Conservation (phyloP, 2,113 vertebrate genomes). For the Chloebia gouldiae region DNA sequence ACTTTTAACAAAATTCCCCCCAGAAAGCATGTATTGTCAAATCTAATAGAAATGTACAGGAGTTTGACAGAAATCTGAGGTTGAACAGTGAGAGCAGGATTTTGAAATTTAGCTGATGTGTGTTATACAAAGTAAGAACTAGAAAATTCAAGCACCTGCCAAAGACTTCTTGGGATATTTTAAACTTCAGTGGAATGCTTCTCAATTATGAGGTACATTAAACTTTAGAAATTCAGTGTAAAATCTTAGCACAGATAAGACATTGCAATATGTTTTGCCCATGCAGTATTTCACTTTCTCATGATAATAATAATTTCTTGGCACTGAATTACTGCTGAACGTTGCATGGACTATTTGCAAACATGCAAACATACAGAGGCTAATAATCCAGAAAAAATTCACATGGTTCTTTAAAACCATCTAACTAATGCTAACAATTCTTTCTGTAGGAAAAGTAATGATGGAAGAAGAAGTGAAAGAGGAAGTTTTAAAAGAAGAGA, state of each 20-base stretch:
- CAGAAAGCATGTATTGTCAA: fast-evolving
- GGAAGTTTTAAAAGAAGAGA: constrained; percentile 87
- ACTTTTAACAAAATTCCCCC: background rate
- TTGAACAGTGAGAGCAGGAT: background rate
- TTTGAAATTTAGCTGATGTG: background rate
- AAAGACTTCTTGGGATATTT: background rate
- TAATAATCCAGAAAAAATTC: background rate
- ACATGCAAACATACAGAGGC: background rate
- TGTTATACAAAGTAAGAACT: background rate
- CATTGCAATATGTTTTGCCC: background rate
- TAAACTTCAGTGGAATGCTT: background rate
- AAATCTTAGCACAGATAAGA: background rate
- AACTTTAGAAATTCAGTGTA: background rate
- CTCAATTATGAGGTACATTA: background rate
- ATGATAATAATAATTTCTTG: background rate
- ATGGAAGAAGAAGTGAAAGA: constrained; percentile 89
- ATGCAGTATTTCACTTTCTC: background rate
- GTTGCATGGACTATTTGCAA: background rate
- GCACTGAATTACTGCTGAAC: background rate
- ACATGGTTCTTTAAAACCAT: background rate
- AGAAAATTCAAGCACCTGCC: background rate
- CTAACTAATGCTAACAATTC: background rate
- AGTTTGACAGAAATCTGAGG: background rate
- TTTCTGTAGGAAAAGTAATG: constrained; percentile 83
- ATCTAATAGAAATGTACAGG: background rate